A percentile compares a stretch with the other conserved stretches of the same genome.
Evolutionary conservation across 2,113 vertebrate species (phyloP).

Genomic region (Engraulis encrasicolus): DNA sequence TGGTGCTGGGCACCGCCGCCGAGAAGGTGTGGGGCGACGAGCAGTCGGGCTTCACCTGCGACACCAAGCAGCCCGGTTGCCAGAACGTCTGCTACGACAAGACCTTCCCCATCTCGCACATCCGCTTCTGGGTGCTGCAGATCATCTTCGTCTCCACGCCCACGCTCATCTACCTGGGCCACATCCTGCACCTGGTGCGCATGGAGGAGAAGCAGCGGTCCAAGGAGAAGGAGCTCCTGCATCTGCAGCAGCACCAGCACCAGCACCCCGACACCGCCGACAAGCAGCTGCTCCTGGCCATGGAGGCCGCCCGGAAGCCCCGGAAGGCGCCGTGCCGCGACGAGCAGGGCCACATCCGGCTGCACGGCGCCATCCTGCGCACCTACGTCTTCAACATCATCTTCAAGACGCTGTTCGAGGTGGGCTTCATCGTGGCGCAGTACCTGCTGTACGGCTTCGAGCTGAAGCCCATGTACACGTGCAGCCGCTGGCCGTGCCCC

Average conservation of each 20-base stretch:
- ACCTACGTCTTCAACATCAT: constrained; percentile 83
- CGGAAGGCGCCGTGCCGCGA: constrained; percentile 60
- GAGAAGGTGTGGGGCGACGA: constrained; percentile 88
- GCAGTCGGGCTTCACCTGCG: constrained; percentile 83
- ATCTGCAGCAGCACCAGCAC: constrained; percentile 13
- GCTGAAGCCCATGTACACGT: constrained; percentile 84
- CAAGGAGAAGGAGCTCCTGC: constrained; percentile 38
- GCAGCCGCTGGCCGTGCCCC: constrained; percentile 79
- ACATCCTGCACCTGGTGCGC: constrained; percentile 83
- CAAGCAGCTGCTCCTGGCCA: constrained; percentile 52
- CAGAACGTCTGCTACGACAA: constrained; percentile 86
- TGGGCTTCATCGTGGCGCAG: constrained; percentile 84
- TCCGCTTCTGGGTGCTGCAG: constrained; percentile 89
- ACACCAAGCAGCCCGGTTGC: constrained; percentile 87
- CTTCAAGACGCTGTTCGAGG: constrained; percentile 86
- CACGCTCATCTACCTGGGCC: constrained; percentile 84
- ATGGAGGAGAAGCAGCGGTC: constrained; percentile 80
- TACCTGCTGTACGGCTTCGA: constrained; percentile 83
- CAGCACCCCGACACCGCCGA: constrained; percentile 29
- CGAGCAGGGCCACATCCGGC: constrained; percentile 66
- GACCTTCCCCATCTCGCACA: constrained; percentile 89
- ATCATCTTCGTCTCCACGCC: constrained; percentile 90
- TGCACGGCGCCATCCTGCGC: constrained; percentile 79
- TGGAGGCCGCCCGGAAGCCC: constrained; percentile 47
- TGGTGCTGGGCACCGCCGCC: constrained; percentile 80